A percentile compares a stretch with the other conserved stretches of the same genome.
Conservation (phyloP, 2,888 invertebrate species). For the Hirtodrosophila duncani region DNA sequence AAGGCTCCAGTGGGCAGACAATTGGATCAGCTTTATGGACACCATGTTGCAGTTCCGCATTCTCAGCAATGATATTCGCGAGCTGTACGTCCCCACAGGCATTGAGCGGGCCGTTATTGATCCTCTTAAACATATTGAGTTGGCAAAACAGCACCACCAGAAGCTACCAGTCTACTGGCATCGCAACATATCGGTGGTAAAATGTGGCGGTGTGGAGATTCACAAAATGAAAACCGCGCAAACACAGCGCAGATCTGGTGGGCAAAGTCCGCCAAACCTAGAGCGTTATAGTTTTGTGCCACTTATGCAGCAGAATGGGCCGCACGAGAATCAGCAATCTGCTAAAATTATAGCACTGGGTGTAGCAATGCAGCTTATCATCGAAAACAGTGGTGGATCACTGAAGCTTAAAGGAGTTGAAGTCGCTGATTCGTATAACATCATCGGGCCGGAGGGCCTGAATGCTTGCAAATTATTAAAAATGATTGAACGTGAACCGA, state of each 20-base stretch:
- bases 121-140: slow-evolving; percentile 83
- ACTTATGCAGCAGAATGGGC: slow-evolving; percentile 81
- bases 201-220: slow-evolving; percentile 91
- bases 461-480: slow-evolving; percentile 82
- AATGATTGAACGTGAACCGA: slow-evolving; percentile 87
- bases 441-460: slow-evolving; percentile 84
- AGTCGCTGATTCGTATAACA: slow-evolving; percentile 82
- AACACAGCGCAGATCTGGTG: slow-evolving; percentile 88
- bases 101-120: slow-evolving; percentile 89
- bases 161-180: slow-evolving; percentile 84
- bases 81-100: slow-evolving; percentile 91
- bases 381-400: slow-evolving; percentile 86
- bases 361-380: slow-evolving; percentile 84
- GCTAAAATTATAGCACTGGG: slow-evolving; percentile 83
- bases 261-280: slow-evolving; percentile 87
- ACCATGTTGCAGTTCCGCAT: slow-evolving; percentile 96
- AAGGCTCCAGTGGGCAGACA: slow-evolving; percentile 89
- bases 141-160: slow-evolving; percentile 67
- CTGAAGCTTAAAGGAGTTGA: slow-evolving; percentile 87
- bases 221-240: slow-evolving; percentile 93
- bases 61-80: slow-evolving; percentile 85
- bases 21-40: slow-evolving; percentile 97
- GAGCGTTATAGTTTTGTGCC: slow-evolving; percentile 92
- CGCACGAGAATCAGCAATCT: slow-evolving; percentile 81
- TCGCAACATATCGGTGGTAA: slow-evolving; percentile 84